Evolutionary conservation across 2,888 invertebrate genomes (phyloP).

Genomic region (Ommatoiulus sabulosus): DNA sequence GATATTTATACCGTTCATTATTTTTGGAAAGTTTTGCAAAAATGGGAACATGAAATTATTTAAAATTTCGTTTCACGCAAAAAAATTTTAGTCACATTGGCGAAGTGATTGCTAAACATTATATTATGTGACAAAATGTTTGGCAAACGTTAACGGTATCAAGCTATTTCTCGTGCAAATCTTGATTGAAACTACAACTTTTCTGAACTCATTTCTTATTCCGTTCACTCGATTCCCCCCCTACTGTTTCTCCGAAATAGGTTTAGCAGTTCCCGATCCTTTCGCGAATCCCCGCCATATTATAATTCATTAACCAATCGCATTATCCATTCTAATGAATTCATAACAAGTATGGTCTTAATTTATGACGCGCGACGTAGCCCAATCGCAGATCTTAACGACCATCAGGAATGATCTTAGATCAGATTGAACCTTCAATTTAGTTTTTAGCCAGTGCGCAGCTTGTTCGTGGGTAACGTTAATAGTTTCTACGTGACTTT

Average conservation of each 20-base stretch:
- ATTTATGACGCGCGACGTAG: background rate
- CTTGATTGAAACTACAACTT: background rate
- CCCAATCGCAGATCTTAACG: background rate
- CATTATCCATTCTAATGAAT: background rate
- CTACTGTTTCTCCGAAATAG: background rate
- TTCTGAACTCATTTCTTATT: background rate
- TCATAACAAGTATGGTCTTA: slow-evolving; percentile 12
- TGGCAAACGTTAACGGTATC: no score
- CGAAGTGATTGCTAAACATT: no score
- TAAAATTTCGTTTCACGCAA: no score
- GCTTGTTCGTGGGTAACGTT: slow-evolving; percentile 29
- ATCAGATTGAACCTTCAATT: background rate
- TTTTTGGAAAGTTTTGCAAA: no score
- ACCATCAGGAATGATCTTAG: background rate
- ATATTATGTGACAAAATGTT: no score
- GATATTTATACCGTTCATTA: no score
- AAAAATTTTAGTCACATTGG: no score
- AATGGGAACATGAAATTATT: no score
- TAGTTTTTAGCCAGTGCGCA: background rate
- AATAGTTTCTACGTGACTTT: slow-evolving; percentile 15
- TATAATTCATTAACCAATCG: slow-evolving; percentile 1
- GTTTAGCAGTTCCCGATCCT: background rate
- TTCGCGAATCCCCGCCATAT: background rate
- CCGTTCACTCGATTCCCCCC: background rate
- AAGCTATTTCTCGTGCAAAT: no score